These are phyloP conservation scores for Boloria euphrosyne DNA, from an alignment of 2,888 invertebrate species.

Conservation along the genomic window DNA sequence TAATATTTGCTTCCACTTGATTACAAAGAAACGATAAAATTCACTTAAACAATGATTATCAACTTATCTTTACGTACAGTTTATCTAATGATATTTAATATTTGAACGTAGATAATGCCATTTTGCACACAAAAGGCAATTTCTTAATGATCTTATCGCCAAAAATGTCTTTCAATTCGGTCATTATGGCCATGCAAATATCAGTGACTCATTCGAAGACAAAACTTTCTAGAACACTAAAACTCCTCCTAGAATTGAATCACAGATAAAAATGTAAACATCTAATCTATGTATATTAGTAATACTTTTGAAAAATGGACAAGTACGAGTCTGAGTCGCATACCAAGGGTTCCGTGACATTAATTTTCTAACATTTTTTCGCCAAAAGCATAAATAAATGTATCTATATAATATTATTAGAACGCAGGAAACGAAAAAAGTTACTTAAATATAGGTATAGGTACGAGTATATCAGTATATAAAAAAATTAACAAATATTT, in stretches of 20 bases:
- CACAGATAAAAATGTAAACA: conserved; percentile 7
- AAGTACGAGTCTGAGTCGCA: too few species aligned
- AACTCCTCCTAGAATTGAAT: conserved; percentile 6
- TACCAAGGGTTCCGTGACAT: too few species aligned
- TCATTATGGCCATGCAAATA: conserved; percentile 26
- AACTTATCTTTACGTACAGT: not conserved
- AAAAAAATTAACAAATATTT: too few species aligned
- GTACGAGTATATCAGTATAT: too few species aligned
- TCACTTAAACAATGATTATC: not conserved
- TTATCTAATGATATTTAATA: conserved; percentile 11
- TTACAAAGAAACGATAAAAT: not conserved
- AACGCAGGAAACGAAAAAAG: too few species aligned
- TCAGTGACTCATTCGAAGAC: conserved; percentile 20
- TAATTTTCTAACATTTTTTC: too few species aligned
- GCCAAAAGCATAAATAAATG: too few species aligned
- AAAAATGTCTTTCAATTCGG: conserved; percentile 24
- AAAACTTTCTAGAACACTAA: conserved; percentile 22
- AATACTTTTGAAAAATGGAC: not conserved
- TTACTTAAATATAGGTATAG: too few species aligned
- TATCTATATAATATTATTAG: too few species aligned
- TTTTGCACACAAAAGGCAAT: conserved; percentile 27
- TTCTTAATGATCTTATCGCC: conserved; percentile 26
- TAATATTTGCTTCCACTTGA: too few species aligned
- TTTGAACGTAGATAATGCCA: conserved; percentile 18
- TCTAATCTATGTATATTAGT: not conserved